These are phyloP conservation scores for Lucinisca nassula DNA, from an alignment of 2,888 invertebrate genomes.

Conservation along the genomic window DNA sequence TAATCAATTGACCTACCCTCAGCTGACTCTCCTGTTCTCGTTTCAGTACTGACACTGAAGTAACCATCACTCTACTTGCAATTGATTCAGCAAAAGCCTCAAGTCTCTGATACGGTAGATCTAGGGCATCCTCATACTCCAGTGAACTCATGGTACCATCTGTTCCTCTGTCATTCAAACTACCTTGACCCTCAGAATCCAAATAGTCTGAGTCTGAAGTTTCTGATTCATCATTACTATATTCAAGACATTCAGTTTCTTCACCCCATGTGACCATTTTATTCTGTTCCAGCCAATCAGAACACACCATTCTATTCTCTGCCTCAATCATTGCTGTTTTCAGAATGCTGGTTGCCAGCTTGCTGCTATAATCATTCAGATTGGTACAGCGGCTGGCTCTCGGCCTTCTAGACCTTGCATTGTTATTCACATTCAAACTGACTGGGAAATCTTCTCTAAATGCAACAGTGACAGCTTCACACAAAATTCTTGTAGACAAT, in stretches of 20 bases:
- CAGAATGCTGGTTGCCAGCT: constrained; percentile 53
- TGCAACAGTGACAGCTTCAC: constrained; percentile 62
- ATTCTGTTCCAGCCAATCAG: constrained; percentile 60
- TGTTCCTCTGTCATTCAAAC: not conserved
- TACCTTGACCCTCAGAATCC: not conserved
- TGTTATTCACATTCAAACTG: not conserved
- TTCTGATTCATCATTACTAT: constrained; percentile 41
- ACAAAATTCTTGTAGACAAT: constrained; percentile 68
- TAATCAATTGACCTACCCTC: constrained; percentile 58
- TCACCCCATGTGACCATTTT: constrained; percentile 65
- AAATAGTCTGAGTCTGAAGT: not conserved
- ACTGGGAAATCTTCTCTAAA: not conserved
- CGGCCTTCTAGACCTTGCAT: not conserved
- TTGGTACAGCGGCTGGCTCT: not conserved
- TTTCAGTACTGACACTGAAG: constrained; percentile 68
- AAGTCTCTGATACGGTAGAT: constrained; percentile 70
- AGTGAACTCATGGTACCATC: constrained; percentile 46
- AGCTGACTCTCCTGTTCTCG: constrained; percentile 65
- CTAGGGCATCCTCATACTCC: constrained; percentile 76
- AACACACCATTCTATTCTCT: constrained; percentile 25
- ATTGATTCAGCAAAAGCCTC: constrained; percentile 79
- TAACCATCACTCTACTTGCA: constrained; percentile 73
- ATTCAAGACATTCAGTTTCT: constrained; percentile 52
- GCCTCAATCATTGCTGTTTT: constrained; percentile 31
- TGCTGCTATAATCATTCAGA: constrained; percentile 53